Evolutionary conservation across 2,113 vertebrate genomes (phyloP), one percentile per base, ranked within the genome.

Genomic region (Zosterops pallidus): DNA sequence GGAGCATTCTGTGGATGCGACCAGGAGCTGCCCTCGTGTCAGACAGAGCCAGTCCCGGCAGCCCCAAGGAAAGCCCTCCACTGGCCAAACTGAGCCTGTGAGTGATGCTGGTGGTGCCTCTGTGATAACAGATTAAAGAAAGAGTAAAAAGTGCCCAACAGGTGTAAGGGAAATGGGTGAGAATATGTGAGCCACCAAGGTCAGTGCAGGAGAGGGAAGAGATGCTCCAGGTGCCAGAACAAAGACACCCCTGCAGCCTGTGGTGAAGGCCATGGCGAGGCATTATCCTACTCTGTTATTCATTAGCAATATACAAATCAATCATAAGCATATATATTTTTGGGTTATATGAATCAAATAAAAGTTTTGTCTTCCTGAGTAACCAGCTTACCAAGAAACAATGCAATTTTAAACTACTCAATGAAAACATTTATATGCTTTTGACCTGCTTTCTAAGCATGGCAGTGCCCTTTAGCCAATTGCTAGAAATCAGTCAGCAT

Each of bases 11-110:
- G 18, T 44, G 44, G 67, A 37, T 47, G 21, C 39, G 44, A 37
- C 13, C 7, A 22, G 68, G 64, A 92, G 22, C 37, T 93, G 69
- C 11, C 23, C 13, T 22, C 0, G 0, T 33, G 28, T 53, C 0
- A 0, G 11, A n/a, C 23, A 84, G 37, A 53, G 22, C 5, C 60
- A 13, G 6, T 24, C 65, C 29, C 37, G 53, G 19, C 2, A 2
- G 7, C 56, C 82, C 69, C 49, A 39, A 25, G 55, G 17, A 13
- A 59, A 49, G 26, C 6, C 4, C 21, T 20, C 23, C 0, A 0
- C 19, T 68, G 49, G 44, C n/a, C 44, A 49, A 4, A 19, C n/a
- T 26, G 41, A 87, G 28, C 41, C 50, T 60, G n/a, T 25, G 57
- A 17, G 57, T 37, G 57, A 25, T 1, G 2, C 57, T 60, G 57